Base-by-base conservation (phyloP, 1,140 invertebrate genomes). In the Hyphantria cunea region DNA sequence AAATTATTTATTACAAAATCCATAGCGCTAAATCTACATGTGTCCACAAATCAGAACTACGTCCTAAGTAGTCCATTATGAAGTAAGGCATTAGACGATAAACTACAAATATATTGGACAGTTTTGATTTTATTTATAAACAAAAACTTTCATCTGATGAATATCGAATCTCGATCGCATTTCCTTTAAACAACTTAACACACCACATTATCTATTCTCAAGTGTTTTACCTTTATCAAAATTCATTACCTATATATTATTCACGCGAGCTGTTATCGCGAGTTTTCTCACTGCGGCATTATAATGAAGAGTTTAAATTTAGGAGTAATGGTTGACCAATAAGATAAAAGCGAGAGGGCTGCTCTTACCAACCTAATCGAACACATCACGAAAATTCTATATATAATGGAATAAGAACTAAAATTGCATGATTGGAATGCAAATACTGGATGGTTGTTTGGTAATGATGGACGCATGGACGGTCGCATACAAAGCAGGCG, bases 221-320 rank as follows among this genome's bases (percentile, higher is more conserved):
- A 76, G 68, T 55, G 68, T 72, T 84, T 69, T 53, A 73, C 75
- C 76, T 84, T 84, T 88, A 89, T 89, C 84, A 82, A 84, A 84
- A 86, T 84, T 84, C 79, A 88, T 90, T 90, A 90, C 84, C 85
- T 83, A 80, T 82, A 86, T 87, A 82, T 86, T 80, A 90, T 88
- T 81, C 78, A 84, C 76, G 74, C 74, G 78, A 67, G 51, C 76
- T 78, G 73, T 87, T 87, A 88, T 90, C 84, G 74, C 64, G 70
- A 84, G 72, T 86, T 90, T 88, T 86, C 87, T 90, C 86, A 78
- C 82, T 84, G 79, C 82, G 78, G 82, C 83, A 78, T 82, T 79
- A 87, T 90, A 90, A 90, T 90, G 85, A 90, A 90, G 85, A 87
- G 84, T 90, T 90, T 90, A 90, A 89, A 90, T 88, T 89, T 88